phyloP scores from a whole-genome alignment of 2,888 invertebrate genomes.

The Andrena chrysosceles region DNA sequence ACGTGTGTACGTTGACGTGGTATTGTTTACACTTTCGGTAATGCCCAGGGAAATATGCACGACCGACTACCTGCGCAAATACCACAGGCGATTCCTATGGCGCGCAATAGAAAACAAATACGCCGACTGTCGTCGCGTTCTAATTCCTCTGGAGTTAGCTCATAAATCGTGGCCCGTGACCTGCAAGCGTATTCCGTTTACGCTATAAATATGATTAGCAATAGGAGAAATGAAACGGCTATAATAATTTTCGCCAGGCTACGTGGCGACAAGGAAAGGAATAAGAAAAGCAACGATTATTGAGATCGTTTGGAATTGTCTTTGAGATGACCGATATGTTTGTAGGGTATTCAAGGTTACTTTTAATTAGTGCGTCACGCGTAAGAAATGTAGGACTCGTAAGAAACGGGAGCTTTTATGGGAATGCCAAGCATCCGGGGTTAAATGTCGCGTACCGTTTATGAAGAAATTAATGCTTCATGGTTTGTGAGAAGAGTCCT shows the following conservation, averaged over 20 bases:
- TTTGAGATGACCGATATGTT: no score
- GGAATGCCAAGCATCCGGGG: no score
- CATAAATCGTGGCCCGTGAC: slow-evolving; percentile 3
- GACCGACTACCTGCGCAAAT: slow-evolving; percentile 12
- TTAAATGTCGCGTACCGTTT: no score
- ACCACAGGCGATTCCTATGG: neutral
- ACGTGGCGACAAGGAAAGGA: no score
- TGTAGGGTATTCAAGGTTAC: no score
- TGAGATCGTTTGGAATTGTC: no score
- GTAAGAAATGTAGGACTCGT: no score
- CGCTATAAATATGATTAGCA: neutral
- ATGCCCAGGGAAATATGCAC: slow-evolving; percentile 11
- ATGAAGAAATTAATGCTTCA: no score
- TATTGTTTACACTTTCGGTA: slow-evolving; percentile 37
- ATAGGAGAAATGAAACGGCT: neutral
- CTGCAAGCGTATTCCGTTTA: neutral
- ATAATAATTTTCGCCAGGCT: neutral
- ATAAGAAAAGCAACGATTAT: neutral
- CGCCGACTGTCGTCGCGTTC: neutral
- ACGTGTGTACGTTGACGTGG: neutral
- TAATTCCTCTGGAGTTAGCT: slow-evolving; percentile 19
- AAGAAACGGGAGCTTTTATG: no score
- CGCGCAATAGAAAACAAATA: slow-evolving; percentile 17
- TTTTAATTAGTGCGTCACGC: no score
- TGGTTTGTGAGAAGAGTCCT: no score